Evolutionary conservation across 2,888 invertebrate genomes (phyloP).

Genomic region (Tribolium freemani): DNA sequence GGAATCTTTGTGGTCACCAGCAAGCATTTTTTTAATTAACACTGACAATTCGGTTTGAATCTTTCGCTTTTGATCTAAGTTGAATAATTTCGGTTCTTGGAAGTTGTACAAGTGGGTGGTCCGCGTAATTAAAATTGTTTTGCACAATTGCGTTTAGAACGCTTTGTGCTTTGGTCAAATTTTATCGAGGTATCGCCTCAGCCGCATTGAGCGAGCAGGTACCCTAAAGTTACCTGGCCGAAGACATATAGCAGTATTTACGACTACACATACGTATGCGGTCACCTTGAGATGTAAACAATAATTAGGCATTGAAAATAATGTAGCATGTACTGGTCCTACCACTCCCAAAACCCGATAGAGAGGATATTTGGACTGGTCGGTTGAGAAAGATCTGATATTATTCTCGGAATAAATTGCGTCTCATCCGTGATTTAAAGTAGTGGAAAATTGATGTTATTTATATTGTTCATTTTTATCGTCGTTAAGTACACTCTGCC

Average conservation of each 20-base stretch:
- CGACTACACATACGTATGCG: constrained; percentile 63
- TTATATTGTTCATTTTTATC: constrained; percentile 58
- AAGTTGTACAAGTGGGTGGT: constrained; percentile 13
- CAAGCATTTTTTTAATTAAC: constrained; percentile 22
- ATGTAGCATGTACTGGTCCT: constrained; percentile 60
- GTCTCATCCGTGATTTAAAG: constrained; percentile 55
- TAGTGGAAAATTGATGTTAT: constrained; percentile 57
- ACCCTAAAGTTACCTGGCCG: constrained; percentile 63
- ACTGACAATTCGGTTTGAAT: constrained; percentile 3
- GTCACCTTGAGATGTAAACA: constrained; percentile 67
- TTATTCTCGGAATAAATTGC: constrained; percentile 60
- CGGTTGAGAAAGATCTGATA: constrained; percentile 57
- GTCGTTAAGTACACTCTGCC: constrained; percentile 46
- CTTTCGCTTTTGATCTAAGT: constrained; percentile 4
- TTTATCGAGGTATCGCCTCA: constrained; percentile 39
- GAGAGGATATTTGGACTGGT: constrained; percentile 56
- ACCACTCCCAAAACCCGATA: constrained; percentile 57
- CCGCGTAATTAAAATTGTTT: constrained; percentile 23
- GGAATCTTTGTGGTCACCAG: constrained; percentile 8
- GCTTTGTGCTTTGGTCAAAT: constrained; percentile 5
- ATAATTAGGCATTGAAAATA: constrained; percentile 66
- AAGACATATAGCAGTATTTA: constrained; percentile 65
- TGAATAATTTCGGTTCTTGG: constrained; percentile 7
- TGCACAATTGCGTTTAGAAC: background rate
- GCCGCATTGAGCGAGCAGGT: constrained; percentile 60